phyloP scores from a whole-genome alignment of 2,888 invertebrate genomes.

The Hypsopygia costalis region DNA sequence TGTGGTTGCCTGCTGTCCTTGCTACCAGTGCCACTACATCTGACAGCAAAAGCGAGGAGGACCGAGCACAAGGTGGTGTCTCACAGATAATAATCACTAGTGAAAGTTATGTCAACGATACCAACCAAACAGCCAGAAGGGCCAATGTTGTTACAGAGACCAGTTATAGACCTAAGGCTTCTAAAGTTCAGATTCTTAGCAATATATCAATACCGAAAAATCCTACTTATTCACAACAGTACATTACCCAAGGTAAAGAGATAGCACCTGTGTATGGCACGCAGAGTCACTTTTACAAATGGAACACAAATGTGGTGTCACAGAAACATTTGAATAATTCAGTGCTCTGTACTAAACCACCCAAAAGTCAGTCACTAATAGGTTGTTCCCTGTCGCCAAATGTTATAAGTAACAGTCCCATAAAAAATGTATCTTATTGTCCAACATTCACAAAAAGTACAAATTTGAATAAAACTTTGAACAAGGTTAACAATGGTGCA shows the following conservation, averaged over 20 bases:
- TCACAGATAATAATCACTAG: slow-evolving; percentile 74
- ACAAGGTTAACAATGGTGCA: slow-evolving; percentile 73
- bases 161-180: slow-evolving; percentile 61
- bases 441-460: slow-evolving; percentile 66
- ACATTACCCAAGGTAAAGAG: slow-evolving; percentile 59
- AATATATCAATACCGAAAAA: slow-evolving; percentile 72
- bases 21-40: slow-evolving; percentile 53
- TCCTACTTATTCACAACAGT: slow-evolving; percentile 61
- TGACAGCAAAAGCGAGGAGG: slow-evolving; percentile 60
- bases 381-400: slow-evolving; percentile 58
- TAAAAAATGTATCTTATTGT: slow-evolving; percentile 67
- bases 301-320: slow-evolving; percentile 57
- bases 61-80: slow-evolving; percentile 53
- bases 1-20: slow-evolving; percentile 67
- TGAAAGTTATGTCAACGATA: slow-evolving; percentile 65
- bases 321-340: slow-evolving; percentile 64
- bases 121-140: slow-evolving; percentile 49
- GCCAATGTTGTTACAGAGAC: slow-evolving; percentile 65
- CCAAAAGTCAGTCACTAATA: slow-evolving; percentile 64
- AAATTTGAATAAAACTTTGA: slow-evolving; percentile 61
- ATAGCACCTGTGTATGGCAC: slow-evolving; percentile 61
- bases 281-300: slow-evolving; percentile 68
- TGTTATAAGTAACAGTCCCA: slow-evolving; percentile 59
- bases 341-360: slow-evolving; percentile 61
- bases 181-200: slow-evolving; percentile 75